Evolutionary conservation across 2,888 invertebrate species (phyloP), one percentile per base, ranked within the genome.

Genomic region (Ormia ochracea): DNA sequence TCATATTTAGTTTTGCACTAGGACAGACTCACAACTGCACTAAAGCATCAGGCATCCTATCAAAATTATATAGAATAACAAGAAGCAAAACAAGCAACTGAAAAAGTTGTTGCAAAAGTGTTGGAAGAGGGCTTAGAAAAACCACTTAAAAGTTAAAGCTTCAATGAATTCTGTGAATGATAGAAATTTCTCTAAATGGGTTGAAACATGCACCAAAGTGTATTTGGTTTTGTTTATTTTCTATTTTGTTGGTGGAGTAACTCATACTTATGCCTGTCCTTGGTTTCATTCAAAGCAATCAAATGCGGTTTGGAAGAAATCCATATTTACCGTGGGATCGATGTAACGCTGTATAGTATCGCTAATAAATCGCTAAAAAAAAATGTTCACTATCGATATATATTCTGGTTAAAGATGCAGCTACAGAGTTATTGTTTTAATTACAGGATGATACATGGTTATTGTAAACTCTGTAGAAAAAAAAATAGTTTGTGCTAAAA

Each of bases 101-200:
- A 54, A 9, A 38, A 23, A 21, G 2, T 33, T 38, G 43, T 0
- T 2, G 7, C n/a, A 21, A 33, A 33, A 38, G n/a, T 58, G 45
- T 9, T n/a, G 31, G 33, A 31, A 31, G 31, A 10, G 3, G 17
- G 45, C 14, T 45, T 69, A 19, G 19, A 33, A 63, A 65, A 36
- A 31, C 69, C 72, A 70, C 79, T 80, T 75, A 38, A 75, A 75
- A 72, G 48, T 66, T 80, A 56, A 75, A 75, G 76, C 79, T 56
- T 75, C 75, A 80, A 66, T 75, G 66, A 75, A 61, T 78, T 73
- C 52, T 59, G 38, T 69, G 74, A 74, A 79, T 65, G 74, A 54
- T 28, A 61, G 38, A 12, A 69, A 50, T 66, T 74, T 68, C 54
- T 45, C 54, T 68, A 43, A 75, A 75, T 68, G 65, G 43, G 12